Evolutionary conservation across 2,113 vertebrate species (phyloP), one percentile per base, ranked within the genome.

Genomic region (Empidonax alnorum): DNA sequence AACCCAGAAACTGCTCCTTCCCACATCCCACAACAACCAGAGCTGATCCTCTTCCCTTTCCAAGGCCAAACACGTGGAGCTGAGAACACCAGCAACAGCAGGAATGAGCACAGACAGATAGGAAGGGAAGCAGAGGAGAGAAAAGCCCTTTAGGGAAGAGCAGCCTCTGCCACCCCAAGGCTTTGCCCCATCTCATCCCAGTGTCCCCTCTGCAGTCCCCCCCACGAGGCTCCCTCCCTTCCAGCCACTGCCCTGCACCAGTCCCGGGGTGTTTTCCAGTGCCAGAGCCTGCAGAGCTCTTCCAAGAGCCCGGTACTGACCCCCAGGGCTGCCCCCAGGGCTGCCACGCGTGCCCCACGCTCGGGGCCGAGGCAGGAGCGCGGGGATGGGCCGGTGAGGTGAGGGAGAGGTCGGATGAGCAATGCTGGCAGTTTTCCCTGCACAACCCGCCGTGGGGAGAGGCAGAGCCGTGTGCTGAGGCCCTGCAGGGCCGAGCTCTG

Each of bases 401-500:
- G 47, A 89, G 73, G 2, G 3, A 4, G 42, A 91, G 71, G 56
- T 82, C 87, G 1, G 2, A 39, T 1, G 67, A 50, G n/a, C 5
- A 6, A 56, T 14, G n/a, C 49, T 72, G 77, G 50, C 4, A 39
- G 49, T 15, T 86, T 17, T 41, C 71, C 46, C 46, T 35, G 3
- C 56, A 4, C 35, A 31, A 22, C 5, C 3, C 37, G n/a, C 1
- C 0, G 2, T 25, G 79, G 93, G 37, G 17, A 58, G 58, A 55
- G 77, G 91, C 94, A 93, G 92, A 82, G 87, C 56, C 33, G 33
- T 0, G 5, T 28, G 30, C 14, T 4, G 24, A 58, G 69, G 46
- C 19, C 5, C 39, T 21, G 56, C 2, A 1, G 24, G 20, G n/a
- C 20, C 3, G 12, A 9, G 21, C 46, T 2, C 4, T 0, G 75